A percentile compares a stretch with the other conserved stretches of the same genome.
phyloP scores from a whole-genome alignment of 2,797 vertebrate species.

The Chloroceryle inda region DNA sequence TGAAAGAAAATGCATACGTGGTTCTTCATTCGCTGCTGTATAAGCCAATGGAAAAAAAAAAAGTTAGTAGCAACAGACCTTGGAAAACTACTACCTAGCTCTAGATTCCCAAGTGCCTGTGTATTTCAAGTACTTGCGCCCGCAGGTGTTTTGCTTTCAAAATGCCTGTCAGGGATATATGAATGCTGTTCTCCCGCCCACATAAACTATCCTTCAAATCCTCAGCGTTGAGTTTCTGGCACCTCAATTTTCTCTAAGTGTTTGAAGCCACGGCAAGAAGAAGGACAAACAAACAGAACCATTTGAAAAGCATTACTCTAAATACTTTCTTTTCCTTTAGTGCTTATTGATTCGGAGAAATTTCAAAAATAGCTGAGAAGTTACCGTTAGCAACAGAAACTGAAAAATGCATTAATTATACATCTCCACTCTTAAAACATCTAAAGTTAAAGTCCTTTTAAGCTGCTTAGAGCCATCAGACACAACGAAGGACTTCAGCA shows the following conservation, averaged over 20 bases:
- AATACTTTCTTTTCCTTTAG: background rate
- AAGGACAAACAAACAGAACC: background rate
- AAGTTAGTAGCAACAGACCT: background rate
- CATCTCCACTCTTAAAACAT: background rate
- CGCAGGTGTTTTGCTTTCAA: background rate
- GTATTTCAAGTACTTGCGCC: background rate
- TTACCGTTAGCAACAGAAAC: background rate
- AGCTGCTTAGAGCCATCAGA: background rate
- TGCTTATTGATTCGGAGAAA: background rate
- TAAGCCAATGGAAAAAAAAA: background rate
- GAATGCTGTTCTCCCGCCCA: background rate
- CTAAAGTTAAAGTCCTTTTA: background rate
- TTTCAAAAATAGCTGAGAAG: background rate
- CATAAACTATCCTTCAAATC: background rate
- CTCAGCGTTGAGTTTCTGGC: background rate
- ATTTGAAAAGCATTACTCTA: background rate
- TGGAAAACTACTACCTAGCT: background rate
- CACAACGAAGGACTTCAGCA: background rate
- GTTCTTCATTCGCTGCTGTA: background rate
- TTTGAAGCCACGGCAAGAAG: background rate
- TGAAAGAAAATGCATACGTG: background rate
- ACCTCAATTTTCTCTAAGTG: background rate
- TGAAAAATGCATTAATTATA: background rate
- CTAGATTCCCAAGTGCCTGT: background rate
- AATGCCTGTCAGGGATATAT: background rate